Conservation (phyloP, 1,140 invertebrate genomes). For the Bombyx mandarina region DNA sequence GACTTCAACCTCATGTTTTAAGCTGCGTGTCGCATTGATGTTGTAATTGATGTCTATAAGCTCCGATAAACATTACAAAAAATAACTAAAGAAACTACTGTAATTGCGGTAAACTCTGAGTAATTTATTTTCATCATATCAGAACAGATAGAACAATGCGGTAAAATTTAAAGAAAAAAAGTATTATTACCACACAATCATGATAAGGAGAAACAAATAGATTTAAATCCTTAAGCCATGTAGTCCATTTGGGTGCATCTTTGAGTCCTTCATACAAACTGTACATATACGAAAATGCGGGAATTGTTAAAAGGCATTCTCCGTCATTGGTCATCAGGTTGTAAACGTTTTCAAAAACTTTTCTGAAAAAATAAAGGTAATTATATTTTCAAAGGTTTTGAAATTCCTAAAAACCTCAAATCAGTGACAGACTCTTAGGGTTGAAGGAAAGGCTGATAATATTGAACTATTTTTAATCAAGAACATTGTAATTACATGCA, state of each 20-base stretch:
- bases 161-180: neutral
- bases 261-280: slow-evolving; percentile 1
- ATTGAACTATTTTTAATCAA: neutral
- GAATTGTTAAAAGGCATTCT: slow-evolving; percentile 1
- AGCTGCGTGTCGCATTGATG: too few relatives aligned
- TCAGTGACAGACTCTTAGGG: too few relatives aligned
- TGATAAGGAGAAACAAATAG: slow-evolving; percentile 5
- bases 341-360: slow-evolving; percentile 4
- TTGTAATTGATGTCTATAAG: too few relatives aligned
- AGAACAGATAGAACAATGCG: too few relatives aligned
- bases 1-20: too few relatives aligned
- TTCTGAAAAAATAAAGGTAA: slow-evolving; percentile 2
- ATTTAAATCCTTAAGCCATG: neutral
- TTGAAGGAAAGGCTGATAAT: too few relatives aligned
- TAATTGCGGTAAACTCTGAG: neutral
- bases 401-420: too few relatives aligned
- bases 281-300: slow-evolving; percentile 1
- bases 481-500: neutral
- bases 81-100: too few relatives aligned
- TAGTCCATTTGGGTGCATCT: slow-evolving; percentile 1
- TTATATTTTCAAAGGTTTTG: too few relatives aligned
- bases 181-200: slow-evolving; percentile 1
- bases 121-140: too few relatives aligned
- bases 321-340: neutral
- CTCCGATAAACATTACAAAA: too few relatives aligned